Conservation (phyloP, 1,140 invertebrate genomes). For the Drosophila nasuta region DNA sequence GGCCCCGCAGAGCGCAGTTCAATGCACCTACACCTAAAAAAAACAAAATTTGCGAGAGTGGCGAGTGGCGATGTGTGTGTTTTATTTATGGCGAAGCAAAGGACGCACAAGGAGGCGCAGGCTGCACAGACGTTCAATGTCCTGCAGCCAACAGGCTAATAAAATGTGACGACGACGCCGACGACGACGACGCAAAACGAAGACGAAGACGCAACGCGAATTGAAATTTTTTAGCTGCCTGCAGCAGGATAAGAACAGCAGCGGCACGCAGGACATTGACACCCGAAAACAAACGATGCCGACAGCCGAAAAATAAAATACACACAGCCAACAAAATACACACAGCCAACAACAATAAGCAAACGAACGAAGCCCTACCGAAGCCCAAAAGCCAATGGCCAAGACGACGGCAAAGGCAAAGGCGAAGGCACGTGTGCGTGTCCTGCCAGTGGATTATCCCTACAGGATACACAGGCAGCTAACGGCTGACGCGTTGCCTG, state of each 20-base stretch:
- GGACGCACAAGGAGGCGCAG: conserved; percentile 65
- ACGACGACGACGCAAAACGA: not conserved
- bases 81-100: conserved; percentile 78
- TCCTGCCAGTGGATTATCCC: conserved; percentile 58
- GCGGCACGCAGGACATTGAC: conserved; percentile 75
- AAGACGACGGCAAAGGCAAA: conserved; percentile 26
- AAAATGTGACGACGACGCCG: conserved; percentile 69
- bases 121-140: conserved; percentile 69
- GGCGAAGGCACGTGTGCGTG: conserved; percentile 75
- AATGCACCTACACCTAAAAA: conserved; percentile 73
- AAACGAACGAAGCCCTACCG: conserved; percentile 46
- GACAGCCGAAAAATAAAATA: conserved; percentile 37
- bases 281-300: conserved; percentile 67
- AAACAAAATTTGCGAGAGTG: conserved; percentile 23
- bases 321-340: conserved; percentile 42
- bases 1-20: conserved; percentile 51
- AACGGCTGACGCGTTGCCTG: conserved; percentile 21
- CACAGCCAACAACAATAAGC: conserved; percentile 21
- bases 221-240: conserved; percentile 53
- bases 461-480: conserved; percentile 41
- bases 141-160: conserved; percentile 81
- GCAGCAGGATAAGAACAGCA: conserved; percentile 49
- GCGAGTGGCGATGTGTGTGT: not conserved
- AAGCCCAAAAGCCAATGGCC: conserved; percentile 62
- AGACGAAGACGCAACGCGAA: conserved; percentile 58